A percentile compares a stretch with the other conserved stretches of the same genome.
Evolutionary conservation across 2,797 vertebrate species (phyloP).

Genomic region (Oreochromis mossambicus): DNA sequence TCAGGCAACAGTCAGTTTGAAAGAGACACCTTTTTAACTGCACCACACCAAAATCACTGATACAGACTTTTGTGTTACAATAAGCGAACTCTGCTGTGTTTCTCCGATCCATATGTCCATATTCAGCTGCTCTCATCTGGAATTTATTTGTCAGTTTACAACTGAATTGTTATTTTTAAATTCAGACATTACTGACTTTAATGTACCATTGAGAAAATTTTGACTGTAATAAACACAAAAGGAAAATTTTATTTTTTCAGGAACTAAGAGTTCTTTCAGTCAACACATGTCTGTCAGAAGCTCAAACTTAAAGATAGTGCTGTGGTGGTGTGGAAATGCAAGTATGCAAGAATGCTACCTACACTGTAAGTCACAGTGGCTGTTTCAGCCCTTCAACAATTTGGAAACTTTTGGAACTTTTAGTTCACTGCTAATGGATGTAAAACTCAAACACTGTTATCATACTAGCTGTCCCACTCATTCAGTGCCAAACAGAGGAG

Average conservation of each 20-base stretch:
- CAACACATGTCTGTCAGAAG: neutral
- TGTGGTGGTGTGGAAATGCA: neutral
- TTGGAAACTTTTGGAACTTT: neutral
- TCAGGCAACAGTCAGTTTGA: neutral
- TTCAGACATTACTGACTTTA: neutral
- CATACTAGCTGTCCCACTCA: neutral
- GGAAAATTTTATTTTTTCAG: neutral
- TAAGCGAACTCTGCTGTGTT: neutral
- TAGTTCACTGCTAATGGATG: neutral
- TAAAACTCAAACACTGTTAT: neutral
- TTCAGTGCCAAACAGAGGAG: neutral
- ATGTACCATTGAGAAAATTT: neutral
- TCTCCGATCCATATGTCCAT: neutral
- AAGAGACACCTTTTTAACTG: neutral
- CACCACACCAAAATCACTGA: neutral
- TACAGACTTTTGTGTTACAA: neutral
- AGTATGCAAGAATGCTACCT: neutral
- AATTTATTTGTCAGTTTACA: neutral
- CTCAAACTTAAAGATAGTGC: neutral
- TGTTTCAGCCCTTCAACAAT: neutral
- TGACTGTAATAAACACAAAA: neutral
- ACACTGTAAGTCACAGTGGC: neutral
- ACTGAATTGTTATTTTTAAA: neutral
- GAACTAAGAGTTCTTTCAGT: neutral
- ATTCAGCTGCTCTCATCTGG: neutral